phyloP scores from a whole-genome alignment of 2,888 invertebrate genomes.

The Sphecodes monilicornis region DNA sequence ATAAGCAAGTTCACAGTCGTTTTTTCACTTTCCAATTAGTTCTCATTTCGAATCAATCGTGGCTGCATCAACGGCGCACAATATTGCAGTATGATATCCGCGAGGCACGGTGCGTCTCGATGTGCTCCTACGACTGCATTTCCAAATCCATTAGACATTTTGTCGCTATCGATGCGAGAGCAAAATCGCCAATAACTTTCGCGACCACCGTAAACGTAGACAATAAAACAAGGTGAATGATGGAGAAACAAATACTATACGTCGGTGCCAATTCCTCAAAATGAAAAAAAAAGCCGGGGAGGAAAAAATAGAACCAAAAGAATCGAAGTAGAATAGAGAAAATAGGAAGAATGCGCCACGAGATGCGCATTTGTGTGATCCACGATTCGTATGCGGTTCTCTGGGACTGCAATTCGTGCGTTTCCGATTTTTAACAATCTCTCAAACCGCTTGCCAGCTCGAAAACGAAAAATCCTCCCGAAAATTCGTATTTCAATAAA shows the following conservation, averaged over 20 bases:
- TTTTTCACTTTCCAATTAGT: not conserved
- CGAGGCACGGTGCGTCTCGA: not conserved
- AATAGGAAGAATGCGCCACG: not conserved
- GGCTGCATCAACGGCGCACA: not conserved
- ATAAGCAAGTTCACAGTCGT: not conserved
- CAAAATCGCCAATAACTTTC: conserved; percentile 43
- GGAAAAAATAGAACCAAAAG: not conserved
- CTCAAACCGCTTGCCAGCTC: not conserved
- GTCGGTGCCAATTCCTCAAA: conserved; percentile 15
- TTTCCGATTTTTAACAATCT: conserved; percentile 1
- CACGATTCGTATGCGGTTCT: conserved; percentile 10
- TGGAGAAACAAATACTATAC: conserved; percentile 21
- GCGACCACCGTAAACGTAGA: not conserved
- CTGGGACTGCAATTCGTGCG: not conserved
- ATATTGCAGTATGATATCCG: conserved; percentile 1
- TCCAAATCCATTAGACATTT: conserved; percentile 38
- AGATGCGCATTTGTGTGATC: not conserved
- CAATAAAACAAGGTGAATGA: conserved; percentile 34
- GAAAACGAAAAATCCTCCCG: not conserved
- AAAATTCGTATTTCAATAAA: not conserved
- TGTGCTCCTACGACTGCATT: conserved; percentile 21
- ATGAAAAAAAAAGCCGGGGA: not conserved
- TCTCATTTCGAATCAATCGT: not conserved
- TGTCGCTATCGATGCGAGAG: conserved; percentile 31
- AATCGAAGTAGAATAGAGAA: not conserved